These are phyloP conservation scores for Lysandra bellargus DNA, from an alignment of 2,888 invertebrate genomes.

Conservation along the genomic window DNA sequence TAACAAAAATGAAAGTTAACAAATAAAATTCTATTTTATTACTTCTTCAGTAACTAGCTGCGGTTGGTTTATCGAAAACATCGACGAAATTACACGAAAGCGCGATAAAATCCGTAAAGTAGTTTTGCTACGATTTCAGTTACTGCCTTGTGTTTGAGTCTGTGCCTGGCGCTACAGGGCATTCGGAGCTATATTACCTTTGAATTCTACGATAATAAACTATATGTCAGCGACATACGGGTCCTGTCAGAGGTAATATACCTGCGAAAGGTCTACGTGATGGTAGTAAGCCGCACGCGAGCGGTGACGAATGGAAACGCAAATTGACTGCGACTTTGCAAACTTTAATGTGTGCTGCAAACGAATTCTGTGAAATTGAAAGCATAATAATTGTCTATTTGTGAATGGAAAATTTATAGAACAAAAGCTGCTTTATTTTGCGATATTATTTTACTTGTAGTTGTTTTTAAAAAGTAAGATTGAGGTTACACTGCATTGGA, in stretches of 20 bases:
- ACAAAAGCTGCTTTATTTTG: background rate
- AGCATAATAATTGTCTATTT: background rate
- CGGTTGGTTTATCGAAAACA: background rate
- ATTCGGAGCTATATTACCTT: background rate
- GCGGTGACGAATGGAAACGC: conserved; percentile 9
- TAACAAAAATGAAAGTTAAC: too few species aligned
- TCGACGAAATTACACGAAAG: background rate
- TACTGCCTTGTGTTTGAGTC: conserved; percentile 4
- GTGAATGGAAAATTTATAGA: background rate
- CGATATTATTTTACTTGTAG: background rate
- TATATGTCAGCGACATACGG: background rate
- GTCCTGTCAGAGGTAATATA: background rate
- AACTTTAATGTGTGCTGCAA: background rate
- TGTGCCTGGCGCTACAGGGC: background rate
- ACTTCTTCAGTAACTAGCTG: background rate
- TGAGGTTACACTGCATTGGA: too few species aligned
- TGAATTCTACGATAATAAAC: background rate
- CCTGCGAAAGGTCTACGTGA: background rate
- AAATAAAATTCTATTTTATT: background rate
- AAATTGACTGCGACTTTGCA: background rate
- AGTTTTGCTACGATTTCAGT: background rate
- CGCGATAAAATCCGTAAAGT: background rate
- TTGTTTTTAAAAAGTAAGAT: too few species aligned
- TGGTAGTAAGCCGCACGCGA: background rate
- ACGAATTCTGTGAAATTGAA: background rate